These are phyloP conservation scores for Plotosus lineatus DNA, from an alignment of 2,113 vertebrate species.

Conservation along the genomic window DNA sequence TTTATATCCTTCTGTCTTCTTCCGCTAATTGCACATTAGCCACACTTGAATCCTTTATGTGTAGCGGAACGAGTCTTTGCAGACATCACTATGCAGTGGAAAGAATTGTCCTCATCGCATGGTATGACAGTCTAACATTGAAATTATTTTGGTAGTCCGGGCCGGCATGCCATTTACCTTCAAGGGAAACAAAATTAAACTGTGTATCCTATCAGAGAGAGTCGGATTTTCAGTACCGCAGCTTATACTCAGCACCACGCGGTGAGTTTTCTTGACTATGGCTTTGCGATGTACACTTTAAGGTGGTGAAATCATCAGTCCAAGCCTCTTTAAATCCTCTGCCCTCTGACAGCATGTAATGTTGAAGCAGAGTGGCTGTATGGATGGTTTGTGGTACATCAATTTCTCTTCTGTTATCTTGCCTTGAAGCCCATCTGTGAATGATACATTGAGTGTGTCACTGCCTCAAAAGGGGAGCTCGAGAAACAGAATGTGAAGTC, in stretches of 20 bases:
- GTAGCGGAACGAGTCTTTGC: constrained; percentile 2
- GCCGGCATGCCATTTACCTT: background rate
- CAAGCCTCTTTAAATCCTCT: constrained; percentile 28
- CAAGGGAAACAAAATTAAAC: background rate
- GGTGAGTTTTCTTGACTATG: constrained; percentile 30
- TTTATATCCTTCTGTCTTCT: background rate
- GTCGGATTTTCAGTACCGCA: background rate
- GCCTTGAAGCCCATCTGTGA: background rate
- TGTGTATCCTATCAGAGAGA: background rate
- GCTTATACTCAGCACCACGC: background rate
- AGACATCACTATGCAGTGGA: constrained; percentile 22
- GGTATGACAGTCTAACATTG: background rate
- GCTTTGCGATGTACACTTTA: constrained; percentile 24
- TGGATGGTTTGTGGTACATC: constrained; percentile 26
- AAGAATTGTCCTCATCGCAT: constrained; percentile 13
- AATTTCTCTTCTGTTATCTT: constrained; percentile 40
- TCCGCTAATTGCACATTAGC: constrained; percentile 33
- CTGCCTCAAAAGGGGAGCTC: constrained; percentile 29
- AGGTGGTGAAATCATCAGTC: constrained; percentile 20
- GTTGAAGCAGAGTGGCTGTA: background rate
- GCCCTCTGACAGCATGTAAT: constrained; percentile 6
- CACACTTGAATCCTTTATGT: constrained; percentile 16
- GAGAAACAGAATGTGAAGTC: constrained; percentile 43
- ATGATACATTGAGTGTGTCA: constrained; percentile 33
- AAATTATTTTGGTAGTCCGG: background rate